phyloP scores from a whole-genome alignment of 2,888 invertebrate species.

The Dasypogon diadema region DNA sequence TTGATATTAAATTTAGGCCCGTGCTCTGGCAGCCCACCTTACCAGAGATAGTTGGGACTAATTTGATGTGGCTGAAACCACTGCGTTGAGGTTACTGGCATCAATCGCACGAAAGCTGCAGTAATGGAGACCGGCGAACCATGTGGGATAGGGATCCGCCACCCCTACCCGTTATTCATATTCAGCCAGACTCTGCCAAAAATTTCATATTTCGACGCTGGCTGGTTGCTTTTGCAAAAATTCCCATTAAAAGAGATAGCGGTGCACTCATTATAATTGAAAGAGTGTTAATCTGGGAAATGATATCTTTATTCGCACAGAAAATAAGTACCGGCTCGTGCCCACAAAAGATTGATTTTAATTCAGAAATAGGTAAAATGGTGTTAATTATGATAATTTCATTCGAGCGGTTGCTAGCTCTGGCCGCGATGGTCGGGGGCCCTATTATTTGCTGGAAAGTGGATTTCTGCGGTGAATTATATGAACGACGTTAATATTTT shows the following conservation, averaged over 20 bases:
- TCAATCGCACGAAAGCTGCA: slow-evolving; percentile 28
- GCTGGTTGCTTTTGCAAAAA: slow-evolving; percentile 2
- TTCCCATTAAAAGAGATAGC: slow-evolving; percentile 8
- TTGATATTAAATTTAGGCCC: slow-evolving; percentile 3
- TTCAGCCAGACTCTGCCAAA: neutral
- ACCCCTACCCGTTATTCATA: neutral
- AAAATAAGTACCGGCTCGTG: neutral
- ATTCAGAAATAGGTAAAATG: slow-evolving; percentile 29
- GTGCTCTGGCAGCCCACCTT: neutral
- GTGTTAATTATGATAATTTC: slow-evolving; percentile 45
- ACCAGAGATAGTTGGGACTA: neutral
- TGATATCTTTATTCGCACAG: slow-evolving; percentile 24
- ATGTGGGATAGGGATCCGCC: neutral
- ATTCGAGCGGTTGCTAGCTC: slow-evolving; percentile 18
- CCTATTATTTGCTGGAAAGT: slow-evolving; percentile 4
- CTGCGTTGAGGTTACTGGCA: slow-evolving; percentile 42
- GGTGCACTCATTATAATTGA: slow-evolving; percentile 30
- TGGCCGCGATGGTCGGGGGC: neutral
- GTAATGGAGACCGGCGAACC: neutral
- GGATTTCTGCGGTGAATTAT: slow-evolving; percentile 41
- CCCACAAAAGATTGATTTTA: slow-evolving; percentile 21
- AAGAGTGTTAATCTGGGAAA: slow-evolving; percentile 6
- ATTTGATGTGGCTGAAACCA: slow-evolving; percentile 34
- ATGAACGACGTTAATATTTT: slow-evolving; percentile 22
- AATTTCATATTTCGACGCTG: slow-evolving; percentile 7